phyloP scores from a whole-genome alignment of 2,113 vertebrate genomes.

The Cinclus cinclus region DNA sequence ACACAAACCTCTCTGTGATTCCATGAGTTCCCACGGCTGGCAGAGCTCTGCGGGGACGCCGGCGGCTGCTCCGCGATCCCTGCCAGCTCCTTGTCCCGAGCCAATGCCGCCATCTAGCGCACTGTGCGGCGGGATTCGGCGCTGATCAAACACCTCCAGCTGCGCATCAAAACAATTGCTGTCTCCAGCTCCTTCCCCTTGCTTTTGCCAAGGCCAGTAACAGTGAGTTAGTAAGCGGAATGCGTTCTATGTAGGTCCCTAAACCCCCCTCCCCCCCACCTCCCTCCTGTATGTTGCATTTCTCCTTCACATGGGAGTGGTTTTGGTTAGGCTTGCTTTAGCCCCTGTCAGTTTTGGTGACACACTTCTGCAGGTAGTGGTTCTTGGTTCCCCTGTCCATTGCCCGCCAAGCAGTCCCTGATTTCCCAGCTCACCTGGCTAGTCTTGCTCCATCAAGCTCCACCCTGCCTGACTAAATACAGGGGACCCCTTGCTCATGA shows the following conservation, averaged over 20 bases:
- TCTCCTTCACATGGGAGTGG: neutral
- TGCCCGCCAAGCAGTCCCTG: neutral
- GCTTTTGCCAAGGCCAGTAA: neutral
- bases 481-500: neutral
- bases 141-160: accelerated
- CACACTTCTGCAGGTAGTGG: neutral
- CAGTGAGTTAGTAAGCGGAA: neutral
- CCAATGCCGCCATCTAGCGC: conserved; percentile 25
- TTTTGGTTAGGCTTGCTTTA: neutral
- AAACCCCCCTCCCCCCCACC: neutral
- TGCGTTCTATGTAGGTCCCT: accelerated
- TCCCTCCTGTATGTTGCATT: neutral
- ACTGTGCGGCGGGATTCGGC: neutral
- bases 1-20: neutral
- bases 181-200: neutral
- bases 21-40: too few species aligned
- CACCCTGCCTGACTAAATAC: neutral
- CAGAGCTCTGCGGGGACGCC: neutral
- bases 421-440: neutral
- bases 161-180: accelerated
- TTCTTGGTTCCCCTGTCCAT: neutral
- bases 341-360: neutral
- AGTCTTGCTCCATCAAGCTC: neutral
- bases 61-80: neutral
- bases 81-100: neutral